Base-by-base conservation (phyloP, 2,113 vertebrate genomes). In the Embiotoca jacksoni region DNA sequence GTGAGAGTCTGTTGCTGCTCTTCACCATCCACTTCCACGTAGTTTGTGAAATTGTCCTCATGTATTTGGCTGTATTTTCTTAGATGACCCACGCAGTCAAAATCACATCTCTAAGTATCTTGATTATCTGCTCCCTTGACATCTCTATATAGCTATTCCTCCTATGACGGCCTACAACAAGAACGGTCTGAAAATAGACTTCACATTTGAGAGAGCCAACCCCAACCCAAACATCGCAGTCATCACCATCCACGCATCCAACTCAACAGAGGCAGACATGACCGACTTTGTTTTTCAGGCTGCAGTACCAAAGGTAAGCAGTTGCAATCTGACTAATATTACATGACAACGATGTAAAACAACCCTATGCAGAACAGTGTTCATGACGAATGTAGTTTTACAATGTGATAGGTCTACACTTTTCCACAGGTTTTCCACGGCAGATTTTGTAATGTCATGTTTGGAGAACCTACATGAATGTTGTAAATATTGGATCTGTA, bases 211-310 rank as follows among this genome's bases (percentile, higher is more conserved):
- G 92, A 96, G 98, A 85, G 98, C 98, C 44, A 98, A 98, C 88
- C 97, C 96, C 68, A 99, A 98, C 82, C 97, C 98, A 60, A 99
- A 97, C 58, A 90, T 99, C 86, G 97, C 97, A 11, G 96, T 99
- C 92, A 99, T 99, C 87, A 99, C 98, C 61, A 99, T 99, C 94
- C 97, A 98, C 76, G 98, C 98, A 89, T 96, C 96, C 83, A 99
- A 99, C 94, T 94, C 96, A 80, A 97, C 97, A 60, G 98, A 99
- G 65, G 91, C 95, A 85, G 98, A 99, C 52, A 99, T 99, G 97
- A 98, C 97, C 32, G 98, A 99, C 63, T 99, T 99, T 92, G 98
- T 99, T 94, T 99, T 99, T 94, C 98, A 99, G 94, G 98, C 98
- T 97, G 98, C 98, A 92, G 98, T 99, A 97, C 98, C 98, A 99